A percentile compares a stretch with the other conserved stretches of the same genome.
phyloP scores from a whole-genome alignment of 2,888 invertebrate species.

The Trimorus sp. region DNA sequence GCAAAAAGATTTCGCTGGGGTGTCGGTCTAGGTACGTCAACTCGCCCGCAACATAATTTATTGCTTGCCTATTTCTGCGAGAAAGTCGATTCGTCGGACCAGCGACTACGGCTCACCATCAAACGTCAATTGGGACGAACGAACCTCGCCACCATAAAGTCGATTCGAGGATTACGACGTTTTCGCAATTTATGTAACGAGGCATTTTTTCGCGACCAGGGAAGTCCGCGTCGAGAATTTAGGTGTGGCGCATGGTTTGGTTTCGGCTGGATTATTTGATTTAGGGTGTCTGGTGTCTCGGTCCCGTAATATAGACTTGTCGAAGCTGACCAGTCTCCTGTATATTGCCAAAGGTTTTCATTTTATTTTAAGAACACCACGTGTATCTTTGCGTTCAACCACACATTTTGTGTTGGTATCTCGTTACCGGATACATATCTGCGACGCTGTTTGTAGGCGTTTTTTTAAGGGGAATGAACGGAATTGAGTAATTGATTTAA shows the following conservation, averaged over 20 bases:
- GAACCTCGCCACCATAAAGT: too few species aligned
- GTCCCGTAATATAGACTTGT: slow-evolving; percentile 48
- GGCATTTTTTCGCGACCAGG: too few species aligned
- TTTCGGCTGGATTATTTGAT: neutral
- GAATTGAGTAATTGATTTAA: too few species aligned
- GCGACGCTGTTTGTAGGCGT: neutral
- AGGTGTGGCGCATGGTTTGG: too few species aligned
- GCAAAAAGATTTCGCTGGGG: slow-evolving; percentile 91
- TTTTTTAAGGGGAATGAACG: too few species aligned
- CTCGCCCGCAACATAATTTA: slow-evolving; percentile 11
- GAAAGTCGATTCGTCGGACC: too few species aligned
- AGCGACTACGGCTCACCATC: too few species aligned
- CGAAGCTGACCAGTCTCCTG: slow-evolving; percentile 70
- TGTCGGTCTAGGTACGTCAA: slow-evolving; percentile 87
- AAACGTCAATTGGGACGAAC: too few species aligned
- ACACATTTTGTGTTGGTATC: slow-evolving; percentile 59
- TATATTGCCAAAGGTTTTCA: slow-evolving; percentile 76
- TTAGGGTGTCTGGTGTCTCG: slow-evolving; percentile 47
- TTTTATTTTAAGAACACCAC: slow-evolving; percentile 79
- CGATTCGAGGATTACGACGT: too few species aligned
- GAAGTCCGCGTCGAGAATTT: too few species aligned
- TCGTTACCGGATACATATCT: slow-evolving; percentile 19
- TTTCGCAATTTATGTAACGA: too few species aligned
- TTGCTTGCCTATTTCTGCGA: neutral
- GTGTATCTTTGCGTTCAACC: slow-evolving; percentile 76